Evolutionary conservation across 2,888 invertebrate genomes (phyloP), one percentile per base, ranked within the genome.

Genomic region (Hypomecis punctinalis): DNA sequence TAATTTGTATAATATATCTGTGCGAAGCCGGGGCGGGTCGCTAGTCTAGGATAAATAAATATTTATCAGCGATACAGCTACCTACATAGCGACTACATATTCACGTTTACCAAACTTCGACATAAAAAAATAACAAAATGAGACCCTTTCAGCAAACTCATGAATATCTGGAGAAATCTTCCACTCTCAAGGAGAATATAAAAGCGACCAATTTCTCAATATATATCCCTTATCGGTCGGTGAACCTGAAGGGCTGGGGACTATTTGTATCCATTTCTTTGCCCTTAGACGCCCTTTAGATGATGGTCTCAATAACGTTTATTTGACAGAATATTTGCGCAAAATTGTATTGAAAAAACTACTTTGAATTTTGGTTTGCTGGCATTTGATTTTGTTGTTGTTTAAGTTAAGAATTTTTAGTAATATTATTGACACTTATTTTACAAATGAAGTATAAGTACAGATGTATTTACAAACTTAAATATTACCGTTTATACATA

Each of bases 201-300:
- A 58, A 48, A 55, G 37, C 53, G 23, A n/a, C 5, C 35, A 54
- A 53, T 53, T 62, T 51, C 11, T 46, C 57, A 51, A 62, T 62
- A 42, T 13, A 54, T 63, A 46, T 47, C 42, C 35, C 57, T 49
- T 58, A 63, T 59, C 54, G 63, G 45, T 58, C 48, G 47, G 6
- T 58, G 63, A 63, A 46, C 59, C 39, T 11, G 42, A 49, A 55
- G 46, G 51, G 52, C 57, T 36, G 54, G 35, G 35, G 33, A 39
- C 48, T 48, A 53, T 63, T 53, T 53, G 46, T 63, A 62, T 56
- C 57, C 39, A 53, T 56, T 45, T 13, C 43, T 49, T 43, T 52
- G 47, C 47, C 52, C 13, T 37, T 23, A 46, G 49, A 45, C 11
- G 43, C 61, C 39, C 11, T 37, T 47, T 56, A 45, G 6, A 8